Evolutionary conservation across 2,888 invertebrate genomes (phyloP).

Genomic region (Apodemia mormo): DNA sequence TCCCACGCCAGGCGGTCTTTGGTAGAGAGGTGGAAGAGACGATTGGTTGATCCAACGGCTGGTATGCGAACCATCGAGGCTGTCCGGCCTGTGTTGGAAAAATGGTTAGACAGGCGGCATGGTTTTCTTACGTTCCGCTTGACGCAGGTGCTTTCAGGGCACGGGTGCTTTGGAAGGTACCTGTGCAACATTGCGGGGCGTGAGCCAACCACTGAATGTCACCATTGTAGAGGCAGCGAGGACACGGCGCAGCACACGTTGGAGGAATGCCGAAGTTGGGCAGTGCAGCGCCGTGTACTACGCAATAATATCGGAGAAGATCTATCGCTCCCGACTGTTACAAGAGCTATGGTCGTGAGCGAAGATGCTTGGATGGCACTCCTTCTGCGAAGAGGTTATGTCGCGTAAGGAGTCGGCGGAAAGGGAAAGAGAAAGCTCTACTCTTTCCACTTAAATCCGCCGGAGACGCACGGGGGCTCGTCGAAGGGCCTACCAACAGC

Average conservation of each 20-base stretch:
- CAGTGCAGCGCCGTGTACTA: no score
- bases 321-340: background rate
- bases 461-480: background rate
- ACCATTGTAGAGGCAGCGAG: no score
- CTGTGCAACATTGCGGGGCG: background rate
- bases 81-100: background rate
- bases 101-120: background rate
- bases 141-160: background rate
- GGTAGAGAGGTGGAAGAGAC: background rate
- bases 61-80: background rate
- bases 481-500: background rate
- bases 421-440: background rate
- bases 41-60: background rate
- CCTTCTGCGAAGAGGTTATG: conserved; percentile 29
- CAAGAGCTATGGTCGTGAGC: background rate
- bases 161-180: background rate
- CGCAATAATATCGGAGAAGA: background rate
- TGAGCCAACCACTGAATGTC: background rate
- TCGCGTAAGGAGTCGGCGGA: conserved; percentile 25
- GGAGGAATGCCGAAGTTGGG: no score
- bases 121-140: background rate
- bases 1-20: background rate
- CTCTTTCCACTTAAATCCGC: background rate
- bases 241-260: no score
- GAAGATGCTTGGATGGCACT: conserved; percentile 21